These are phyloP conservation scores for Lanius collurio DNA, from an alignment of 2,113 vertebrate species.

Conservation along the genomic window DNA sequence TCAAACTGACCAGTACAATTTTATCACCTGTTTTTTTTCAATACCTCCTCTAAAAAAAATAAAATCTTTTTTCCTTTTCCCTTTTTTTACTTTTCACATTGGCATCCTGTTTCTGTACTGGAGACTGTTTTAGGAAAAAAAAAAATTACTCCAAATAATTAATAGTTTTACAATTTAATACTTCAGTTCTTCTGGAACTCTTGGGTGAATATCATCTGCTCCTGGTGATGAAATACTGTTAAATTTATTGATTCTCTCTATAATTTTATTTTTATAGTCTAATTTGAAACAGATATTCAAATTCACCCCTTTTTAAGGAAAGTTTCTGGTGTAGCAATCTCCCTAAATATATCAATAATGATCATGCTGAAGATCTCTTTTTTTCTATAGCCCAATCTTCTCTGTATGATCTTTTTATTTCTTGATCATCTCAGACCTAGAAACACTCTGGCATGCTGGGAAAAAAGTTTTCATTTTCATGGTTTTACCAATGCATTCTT, in stretches of 20 bases:
- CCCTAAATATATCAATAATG: background rate
- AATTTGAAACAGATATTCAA: background rate
- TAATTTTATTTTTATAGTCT: background rate
- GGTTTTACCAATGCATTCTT: background rate
- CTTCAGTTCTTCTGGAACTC: background rate
- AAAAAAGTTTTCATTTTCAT: conserved; percentile 2
- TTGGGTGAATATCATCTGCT: background rate
- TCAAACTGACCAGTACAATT: background rate
- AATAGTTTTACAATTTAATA: background rate
- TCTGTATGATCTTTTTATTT: background rate
- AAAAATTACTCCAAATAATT: background rate
- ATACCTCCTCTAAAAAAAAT: background rate
- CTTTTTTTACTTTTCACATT: background rate
- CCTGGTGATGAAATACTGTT: background rate
- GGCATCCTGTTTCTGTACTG: background rate
- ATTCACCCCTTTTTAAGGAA: background rate
- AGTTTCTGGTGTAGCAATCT: background rate
- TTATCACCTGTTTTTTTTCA: background rate
- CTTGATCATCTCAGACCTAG: conserved; percentile 2
- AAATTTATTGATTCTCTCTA: background rate
- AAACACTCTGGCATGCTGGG: background rate
- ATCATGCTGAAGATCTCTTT: background rate
- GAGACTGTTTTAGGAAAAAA: background rate
- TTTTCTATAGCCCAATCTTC: background rate
- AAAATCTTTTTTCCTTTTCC: background rate